phyloP scores from a whole-genome alignment of 2,113 vertebrate species.

The Cyanocitta stelleri region DNA sequence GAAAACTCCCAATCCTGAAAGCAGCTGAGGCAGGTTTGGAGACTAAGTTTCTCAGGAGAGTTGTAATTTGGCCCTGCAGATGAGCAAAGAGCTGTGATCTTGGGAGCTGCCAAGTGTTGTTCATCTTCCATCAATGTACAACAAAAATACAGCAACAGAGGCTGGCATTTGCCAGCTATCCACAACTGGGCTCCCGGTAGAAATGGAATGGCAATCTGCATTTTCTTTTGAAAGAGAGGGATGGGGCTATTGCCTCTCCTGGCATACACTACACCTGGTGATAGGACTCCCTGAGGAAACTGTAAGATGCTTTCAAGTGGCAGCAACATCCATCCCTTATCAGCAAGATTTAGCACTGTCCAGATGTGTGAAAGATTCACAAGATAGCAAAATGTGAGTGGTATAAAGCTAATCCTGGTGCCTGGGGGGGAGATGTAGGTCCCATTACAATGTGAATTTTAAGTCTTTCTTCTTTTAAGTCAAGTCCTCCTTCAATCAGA shows the following conservation, averaged over 20 bases:
- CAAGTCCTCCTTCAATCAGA: background rate
- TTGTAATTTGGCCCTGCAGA: background rate
- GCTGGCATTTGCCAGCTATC: background rate
- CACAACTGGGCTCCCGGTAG: background rate
- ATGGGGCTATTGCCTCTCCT: background rate
- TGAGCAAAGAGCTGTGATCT: background rate
- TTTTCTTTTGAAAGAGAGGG: background rate
- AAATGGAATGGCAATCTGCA: background rate
- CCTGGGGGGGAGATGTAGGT: background rate
- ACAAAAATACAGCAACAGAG: background rate
- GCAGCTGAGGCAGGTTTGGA: background rate
- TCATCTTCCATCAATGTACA: background rate
- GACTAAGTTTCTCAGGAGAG: background rate
- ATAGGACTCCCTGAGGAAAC: background rate
- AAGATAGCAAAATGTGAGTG: slow-evolving; percentile 3
- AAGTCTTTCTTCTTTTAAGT: background rate
- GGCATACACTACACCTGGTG: background rate
- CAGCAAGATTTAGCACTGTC: slow-evolving; percentile 11
- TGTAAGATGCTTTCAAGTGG: background rate
- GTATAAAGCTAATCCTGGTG: background rate
- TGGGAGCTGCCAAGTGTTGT: background rate
- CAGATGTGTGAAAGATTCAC: slow-evolving; percentile 17
- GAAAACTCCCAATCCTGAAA: background rate
- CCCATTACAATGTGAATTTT: background rate
- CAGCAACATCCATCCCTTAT: background rate